Base-by-base conservation (phyloP, 2,113 vertebrate species). In the Seriola aureovittata region DNA sequence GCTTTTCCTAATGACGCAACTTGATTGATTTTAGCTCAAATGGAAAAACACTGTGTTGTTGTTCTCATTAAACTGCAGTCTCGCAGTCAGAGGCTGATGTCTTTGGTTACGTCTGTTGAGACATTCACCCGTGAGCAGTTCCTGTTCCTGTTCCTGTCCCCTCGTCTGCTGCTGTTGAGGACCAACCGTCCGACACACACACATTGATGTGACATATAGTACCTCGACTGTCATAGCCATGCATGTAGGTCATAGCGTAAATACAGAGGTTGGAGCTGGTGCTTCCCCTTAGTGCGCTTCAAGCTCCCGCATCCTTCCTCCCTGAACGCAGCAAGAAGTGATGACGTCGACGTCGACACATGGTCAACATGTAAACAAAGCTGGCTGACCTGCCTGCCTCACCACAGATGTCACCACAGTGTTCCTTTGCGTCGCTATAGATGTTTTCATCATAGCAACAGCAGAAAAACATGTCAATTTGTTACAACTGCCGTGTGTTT, bases 61-160 rank as follows among this genome's bases (percentile, higher is more conserved):
- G 72, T 40, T 77, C 19, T 88, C 67, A 40, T 42, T 57, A 40
- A 50, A 34, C 71, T 70, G 46, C 83, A 64, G 71, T 3, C 16
- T 73, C 36, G 54, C 40, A 40, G 55, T 67, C 42, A 58, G 63
- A 67, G 21, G 44, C 32, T 77, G 69, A 85, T 88, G 62, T 78
- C 80, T 88, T 59, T 84, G 74, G 69, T 88, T 88, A 67, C 68
- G 65, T 89, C 64, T 91, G 90, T 86, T 83, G 78, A 88, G 89
- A 91, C 87, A 71, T 67, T 86, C 71, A 71, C 82, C 69, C 76
- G 36, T 89, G 79, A 91, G 78, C 85, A 81, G 72, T 93, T 93
- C 87, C 88, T 89, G 10, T 94, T 93, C 89, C 92, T 91, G 86
- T 91, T 91, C 91, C 91, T 91, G 80, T 62, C 78, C 72, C 48